Percentiles rank a stretch among this genome's conserved stretches.
phyloP scores from a whole-genome alignment of 2,113 vertebrate genomes.

The Microtus oregoni region DNA sequence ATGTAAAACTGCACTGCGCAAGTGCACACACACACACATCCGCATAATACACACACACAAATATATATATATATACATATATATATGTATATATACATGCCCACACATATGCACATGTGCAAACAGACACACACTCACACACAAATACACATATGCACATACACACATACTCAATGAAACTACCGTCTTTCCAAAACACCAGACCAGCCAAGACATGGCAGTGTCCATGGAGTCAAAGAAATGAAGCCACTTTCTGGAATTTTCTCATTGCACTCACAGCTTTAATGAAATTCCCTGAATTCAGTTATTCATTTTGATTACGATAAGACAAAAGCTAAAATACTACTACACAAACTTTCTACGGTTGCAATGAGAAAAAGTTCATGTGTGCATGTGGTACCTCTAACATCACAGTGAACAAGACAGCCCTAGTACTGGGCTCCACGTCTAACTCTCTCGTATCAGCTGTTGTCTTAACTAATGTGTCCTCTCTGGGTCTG shows the following conservation, averaged over 20 bases:
- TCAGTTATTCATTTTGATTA: neutral
- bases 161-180: neutral
- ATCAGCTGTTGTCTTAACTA: neutral
- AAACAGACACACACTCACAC: neutral
- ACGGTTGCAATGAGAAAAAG: neutral
- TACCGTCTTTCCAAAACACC: neutral
- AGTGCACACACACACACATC: neutral
- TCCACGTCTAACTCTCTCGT: neutral
- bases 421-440: neutral
- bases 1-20: no score
- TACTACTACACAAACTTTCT: neutral
- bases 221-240: neutral
- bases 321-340: slow-evolving; percentile 30
- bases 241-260: neutral
- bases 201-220: neutral
- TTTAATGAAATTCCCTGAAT: neutral
- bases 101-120: neutral
- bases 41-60: neutral
- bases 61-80: accelerated
- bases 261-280: neutral
- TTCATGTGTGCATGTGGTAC: neutral
- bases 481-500: neutral
- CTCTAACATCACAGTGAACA: neutral
- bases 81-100: neutral
- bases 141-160: neutral